Conservation (phyloP, 2,888 invertebrate genomes). For the Eupithecia exiguata region DNA sequence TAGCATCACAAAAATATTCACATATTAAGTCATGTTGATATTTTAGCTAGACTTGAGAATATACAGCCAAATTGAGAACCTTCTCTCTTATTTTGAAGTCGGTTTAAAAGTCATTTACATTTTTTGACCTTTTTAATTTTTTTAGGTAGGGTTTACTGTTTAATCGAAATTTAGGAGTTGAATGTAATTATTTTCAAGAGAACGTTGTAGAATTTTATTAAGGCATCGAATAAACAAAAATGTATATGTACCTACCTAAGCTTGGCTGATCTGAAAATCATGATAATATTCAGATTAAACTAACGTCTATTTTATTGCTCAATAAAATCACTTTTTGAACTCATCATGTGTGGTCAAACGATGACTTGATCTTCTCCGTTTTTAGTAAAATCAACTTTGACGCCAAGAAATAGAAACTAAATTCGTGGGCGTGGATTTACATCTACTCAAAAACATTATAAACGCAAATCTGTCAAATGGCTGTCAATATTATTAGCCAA, state of each 20-base stretch:
- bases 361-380: conserved; percentile 32
- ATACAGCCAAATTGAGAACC: neutral
- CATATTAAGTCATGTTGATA: neutral
- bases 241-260: conserved; percentile 24
- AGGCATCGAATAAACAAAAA: neutral
- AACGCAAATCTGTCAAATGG: conserved; percentile 25
- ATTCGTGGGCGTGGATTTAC: conserved; percentile 14
- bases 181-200: neutral
- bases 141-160: neutral
- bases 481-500: conserved; percentile 26
- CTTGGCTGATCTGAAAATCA: conserved; percentile 47
- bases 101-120: neutral
- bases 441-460: conserved; percentile 4
- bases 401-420: conserved; percentile 16
- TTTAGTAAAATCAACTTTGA: conserved; percentile 30
- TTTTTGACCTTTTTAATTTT: too few relatives aligned
- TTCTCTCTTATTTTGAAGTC: neutral
- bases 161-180: neutral
- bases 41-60: neutral
- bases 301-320: conserved; percentile 31
- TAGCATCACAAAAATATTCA: too few relatives aligned
- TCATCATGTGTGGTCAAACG: conserved; percentile 57
- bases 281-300: conserved; percentile 37
- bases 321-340: conserved; percentile 47
- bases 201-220: neutral